Evolutionary conservation across 2,797 vertebrate genomes (phyloP).

Genomic region (Acipenser transmontanus): DNA sequence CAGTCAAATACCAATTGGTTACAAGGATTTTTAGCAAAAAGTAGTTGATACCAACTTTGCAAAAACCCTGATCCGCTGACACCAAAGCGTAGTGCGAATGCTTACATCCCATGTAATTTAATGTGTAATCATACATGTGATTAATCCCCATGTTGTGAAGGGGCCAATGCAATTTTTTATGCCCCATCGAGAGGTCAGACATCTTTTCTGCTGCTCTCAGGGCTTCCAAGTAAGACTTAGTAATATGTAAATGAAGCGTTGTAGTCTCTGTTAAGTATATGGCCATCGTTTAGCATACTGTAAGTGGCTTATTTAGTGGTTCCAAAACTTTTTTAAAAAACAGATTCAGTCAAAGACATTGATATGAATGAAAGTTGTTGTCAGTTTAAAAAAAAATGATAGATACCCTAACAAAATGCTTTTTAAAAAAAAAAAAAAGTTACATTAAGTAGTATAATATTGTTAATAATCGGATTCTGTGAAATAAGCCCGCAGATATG

Average conservation of each 20-base stretch:
- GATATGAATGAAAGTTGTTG: neutral
- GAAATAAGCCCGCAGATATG: too few species aligned
- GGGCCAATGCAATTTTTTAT: constrained; percentile 40
- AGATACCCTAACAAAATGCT: too few species aligned
- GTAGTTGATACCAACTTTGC: constrained; percentile 41
- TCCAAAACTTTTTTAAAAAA: constrained; percentile 38
- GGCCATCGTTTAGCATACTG: constrained; percentile 38
- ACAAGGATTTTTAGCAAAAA: constrained; percentile 45
- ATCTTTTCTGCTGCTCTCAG: constrained; percentile 42
- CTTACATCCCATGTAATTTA: constrained; percentile 41
- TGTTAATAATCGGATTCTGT: too few species aligned
- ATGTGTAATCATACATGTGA: constrained; percentile 43
- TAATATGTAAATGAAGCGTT: constrained; percentile 40
- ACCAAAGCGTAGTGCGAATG: constrained; percentile 30
- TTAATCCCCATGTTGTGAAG: constrained; percentile 43
- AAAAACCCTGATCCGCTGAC: constrained; percentile 37
- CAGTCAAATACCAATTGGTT: constrained; percentile 59
- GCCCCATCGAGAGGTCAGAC: constrained; percentile 45
- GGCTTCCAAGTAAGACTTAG: constrained; percentile 37
- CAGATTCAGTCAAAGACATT: constrained; percentile 36
- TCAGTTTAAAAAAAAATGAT: too few species aligned
- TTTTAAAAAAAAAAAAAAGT: too few species aligned
- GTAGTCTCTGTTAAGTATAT: constrained; percentile 30
- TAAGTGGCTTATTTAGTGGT: constrained; percentile 33
- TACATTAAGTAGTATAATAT: too few species aligned